These are phyloP conservation scores for Cotesia vestalis DNA, from an alignment of 1,140 invertebrate species.

Conservation along the genomic window DNA sequence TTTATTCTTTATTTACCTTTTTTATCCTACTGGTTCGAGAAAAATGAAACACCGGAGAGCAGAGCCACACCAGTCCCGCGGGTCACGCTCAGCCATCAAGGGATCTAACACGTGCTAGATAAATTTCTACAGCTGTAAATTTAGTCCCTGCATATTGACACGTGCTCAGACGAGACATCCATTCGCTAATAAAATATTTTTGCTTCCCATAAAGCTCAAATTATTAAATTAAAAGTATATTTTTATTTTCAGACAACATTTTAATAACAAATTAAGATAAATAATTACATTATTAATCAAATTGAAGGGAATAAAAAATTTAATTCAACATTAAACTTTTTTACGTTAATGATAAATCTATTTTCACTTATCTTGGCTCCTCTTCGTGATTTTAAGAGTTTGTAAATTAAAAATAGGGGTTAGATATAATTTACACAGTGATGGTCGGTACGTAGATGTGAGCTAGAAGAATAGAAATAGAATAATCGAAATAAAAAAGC, in stretches of 20 bases:
- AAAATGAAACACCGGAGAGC: constrained; percentile 15
- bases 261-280: neutral
- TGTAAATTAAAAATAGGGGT: neutral
- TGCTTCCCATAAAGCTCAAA: neutral
- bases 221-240: constrained; percentile 3
- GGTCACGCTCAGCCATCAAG: constrained; percentile 29
- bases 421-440: constrained; percentile 20
- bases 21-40: constrained; percentile 45
- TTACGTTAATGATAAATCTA: too few species aligned
- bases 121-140: constrained; percentile 39
- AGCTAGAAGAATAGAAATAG: neutral
- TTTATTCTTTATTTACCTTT: constrained; percentile 46
- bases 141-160: constrained; percentile 45
- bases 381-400: too few species aligned
- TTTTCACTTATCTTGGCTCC: too few species aligned
- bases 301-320: too few species aligned
- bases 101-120: constrained; percentile 36
- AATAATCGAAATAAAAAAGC: neutral
- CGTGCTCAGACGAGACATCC: constrained; percentile 36
- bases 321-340: too few species aligned
- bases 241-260: neutral
- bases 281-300: too few species aligned
- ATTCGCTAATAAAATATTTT: constrained; percentile 40
- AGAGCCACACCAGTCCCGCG: constrained; percentile 36
- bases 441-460: too few species aligned